Evolutionary conservation across 2,888 invertebrate genomes (phyloP).

Genomic region (Leptopterna dolabrata): DNA sequence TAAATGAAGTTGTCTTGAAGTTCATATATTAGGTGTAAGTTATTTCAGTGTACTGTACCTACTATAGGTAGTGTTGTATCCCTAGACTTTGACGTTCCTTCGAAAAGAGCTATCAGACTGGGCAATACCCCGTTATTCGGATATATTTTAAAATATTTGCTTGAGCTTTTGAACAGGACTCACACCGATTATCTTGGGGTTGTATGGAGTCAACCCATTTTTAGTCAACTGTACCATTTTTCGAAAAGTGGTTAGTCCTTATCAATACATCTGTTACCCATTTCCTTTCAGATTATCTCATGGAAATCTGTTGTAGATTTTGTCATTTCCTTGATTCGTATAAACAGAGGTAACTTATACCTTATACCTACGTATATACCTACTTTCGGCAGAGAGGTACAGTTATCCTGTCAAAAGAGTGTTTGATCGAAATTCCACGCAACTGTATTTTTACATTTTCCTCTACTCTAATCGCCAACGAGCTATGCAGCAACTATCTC

Average conservation of each 20-base stretch:
- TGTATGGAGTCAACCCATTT: background rate
- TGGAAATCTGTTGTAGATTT: background rate
- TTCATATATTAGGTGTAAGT: too few species aligned
- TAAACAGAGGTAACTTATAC: too few species aligned
- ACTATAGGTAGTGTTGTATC: background rate
- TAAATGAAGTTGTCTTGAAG: too few species aligned
- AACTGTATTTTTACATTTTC: too few species aligned
- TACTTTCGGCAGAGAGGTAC: too few species aligned
- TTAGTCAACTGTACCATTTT: background rate
- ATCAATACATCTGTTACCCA: background rate
- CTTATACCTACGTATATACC: too few species aligned
- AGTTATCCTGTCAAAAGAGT: too few species aligned
- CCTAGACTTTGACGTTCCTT: too few species aligned
- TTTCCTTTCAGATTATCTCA: background rate
- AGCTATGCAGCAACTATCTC: too few species aligned
- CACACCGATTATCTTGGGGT: background rate
- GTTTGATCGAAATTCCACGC: too few species aligned
- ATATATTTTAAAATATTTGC: background rate
- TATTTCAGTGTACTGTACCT: background rate
- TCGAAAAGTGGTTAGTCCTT: background rate
- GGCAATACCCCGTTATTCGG: background rate
- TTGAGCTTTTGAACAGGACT: background rate
- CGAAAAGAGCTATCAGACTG: too few species aligned
- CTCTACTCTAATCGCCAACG: too few species aligned
- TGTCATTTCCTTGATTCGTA: background rate